Base-by-base conservation (phyloP, 2,113 vertebrate genomes). In the Excalfactoria chinensis region DNA sequence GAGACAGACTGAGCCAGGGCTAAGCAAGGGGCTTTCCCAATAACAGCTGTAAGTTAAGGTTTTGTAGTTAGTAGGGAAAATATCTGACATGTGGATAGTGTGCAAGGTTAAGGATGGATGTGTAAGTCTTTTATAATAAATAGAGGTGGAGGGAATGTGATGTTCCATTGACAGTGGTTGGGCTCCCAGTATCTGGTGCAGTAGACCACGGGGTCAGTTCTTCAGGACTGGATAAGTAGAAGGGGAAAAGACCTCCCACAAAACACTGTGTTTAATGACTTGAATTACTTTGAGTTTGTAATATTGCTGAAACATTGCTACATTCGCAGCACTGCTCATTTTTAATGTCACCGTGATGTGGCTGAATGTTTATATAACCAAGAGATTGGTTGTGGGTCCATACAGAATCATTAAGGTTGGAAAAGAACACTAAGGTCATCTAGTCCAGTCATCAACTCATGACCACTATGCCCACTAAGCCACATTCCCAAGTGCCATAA, bases 11-110 rank as follows among this genome's bases (percentile, higher is more conserved):
- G 76, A 80, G 12, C 11, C 23, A 25, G 14, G 21, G 30, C 56
- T 70, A 62, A 56, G 41, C 1, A 0, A 30, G 22, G 17, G 11
- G 37, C 2, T 56, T 7, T 43, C 46, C 0, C 0, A 34, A 17
- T 7, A 8, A 19, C n/a, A 59, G 25, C 3, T 77, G 34, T 37
- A 8, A 13, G 62, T 48, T 58, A 19, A 0, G 2, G 21, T 5
- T 22, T 56, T 63, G 35, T n/a, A 41, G 7, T 22, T 16, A 9
- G 35, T 26, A 69, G 34, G n/a, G 60, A 44, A n/a, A 62, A 7
- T 7, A 5, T 2, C 66, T 67, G 32, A 32, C 67, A n/a, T 0
- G 1, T 9, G 10, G 26, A 32, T 25, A 28, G 10, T 8, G 64
- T 16, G 0, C 2, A 44, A 67, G 18, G 3, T 19, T 55, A 53